Percentiles rank a stretch among this genome's conserved stretches.
These are phyloP conservation scores for Lordiphosa stackelbergi DNA, from an alignment of 1,140 invertebrate genomes.

Conservation along the genomic window DNA sequence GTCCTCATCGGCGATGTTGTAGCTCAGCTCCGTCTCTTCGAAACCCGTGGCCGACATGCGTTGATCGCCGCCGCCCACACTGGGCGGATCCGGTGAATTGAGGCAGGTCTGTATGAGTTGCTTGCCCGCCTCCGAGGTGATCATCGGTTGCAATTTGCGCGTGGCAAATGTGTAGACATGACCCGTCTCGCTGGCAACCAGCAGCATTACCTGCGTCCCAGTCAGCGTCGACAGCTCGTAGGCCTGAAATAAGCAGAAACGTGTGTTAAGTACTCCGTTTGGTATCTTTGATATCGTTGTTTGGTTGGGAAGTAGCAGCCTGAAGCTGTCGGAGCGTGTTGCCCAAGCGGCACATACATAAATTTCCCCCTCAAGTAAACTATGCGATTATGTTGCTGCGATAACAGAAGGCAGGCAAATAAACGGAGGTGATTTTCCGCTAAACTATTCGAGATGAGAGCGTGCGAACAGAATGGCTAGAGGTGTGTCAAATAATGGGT, in stretches of 20 bases:
- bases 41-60: slow-evolving; percentile 98
- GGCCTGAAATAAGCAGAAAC: slow-evolving; percentile 82
- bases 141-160: slow-evolving; percentile 99
- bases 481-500: background rate
- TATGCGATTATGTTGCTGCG: slow-evolving; percentile 63
- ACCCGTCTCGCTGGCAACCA: slow-evolving; percentile 96
- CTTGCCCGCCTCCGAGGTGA: slow-evolving; percentile 98
- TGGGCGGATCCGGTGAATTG: slow-evolving; percentile 96
- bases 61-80: slow-evolving; percentile 86
- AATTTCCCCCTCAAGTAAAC: slow-evolving; percentile 41
- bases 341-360: slow-evolving; percentile 60
- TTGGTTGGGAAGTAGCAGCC: slow-evolving; percentile 4
- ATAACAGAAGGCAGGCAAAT: slow-evolving; percentile 34
- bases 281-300: slow-evolving; percentile 33
- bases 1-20: slow-evolving; percentile 95
- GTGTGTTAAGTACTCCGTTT: slow-evolving; percentile 46
- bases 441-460: slow-evolving; percentile 37
- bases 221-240: slow-evolving; percentile 99
- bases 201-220: slow-evolving; percentile 98
- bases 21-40: slow-evolving; percentile 98
- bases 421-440: slow-evolving; percentile 14
- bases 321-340: slow-evolving; percentile 40
- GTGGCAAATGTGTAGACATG: slow-evolving; percentile 99
- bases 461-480: slow-evolving; percentile 23
- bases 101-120: slow-evolving; percentile 98